A percentile compares a stretch with the other conserved stretches of the same genome.
These are phyloP conservation scores for Crocodylus rhombifer DNA, from an alignment of 2,797 vertebrate species.

Conservation along the genomic window DNA sequence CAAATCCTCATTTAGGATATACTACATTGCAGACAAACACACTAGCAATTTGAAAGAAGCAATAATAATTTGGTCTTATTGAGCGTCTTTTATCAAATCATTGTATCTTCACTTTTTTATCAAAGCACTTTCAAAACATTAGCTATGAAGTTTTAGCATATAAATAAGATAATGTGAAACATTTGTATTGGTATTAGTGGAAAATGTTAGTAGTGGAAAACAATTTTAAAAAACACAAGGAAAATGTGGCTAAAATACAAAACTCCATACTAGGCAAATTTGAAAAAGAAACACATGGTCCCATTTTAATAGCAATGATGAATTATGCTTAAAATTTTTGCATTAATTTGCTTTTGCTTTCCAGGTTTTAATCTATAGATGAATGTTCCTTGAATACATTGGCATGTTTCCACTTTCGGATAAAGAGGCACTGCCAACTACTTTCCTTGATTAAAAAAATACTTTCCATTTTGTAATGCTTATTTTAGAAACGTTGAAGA, in stretches of 20 bases:
- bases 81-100: background rate
- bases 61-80: background rate
- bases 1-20: background rate
- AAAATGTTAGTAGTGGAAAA: background rate
- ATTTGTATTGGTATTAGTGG: accelerated
- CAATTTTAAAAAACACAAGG: background rate
- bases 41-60: background rate
- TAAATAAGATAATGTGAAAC: background rate
- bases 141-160: background rate
- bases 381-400: background rate
- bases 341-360: background rate
- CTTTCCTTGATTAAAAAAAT: background rate
- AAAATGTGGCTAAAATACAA: background rate
- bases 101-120: background rate
- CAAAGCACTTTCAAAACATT: accelerated
- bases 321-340: background rate
- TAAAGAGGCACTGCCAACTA: background rate
- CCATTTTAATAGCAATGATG: background rate
- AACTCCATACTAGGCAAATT: background rate
- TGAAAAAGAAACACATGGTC: background rate
- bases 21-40: background rate
- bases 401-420: background rate
- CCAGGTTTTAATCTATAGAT: background rate
- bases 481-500: background rate
- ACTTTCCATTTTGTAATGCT: background rate